phyloP scores from a whole-genome alignment of 2,113 vertebrate species.

The Microcebus jonahi region DNA sequence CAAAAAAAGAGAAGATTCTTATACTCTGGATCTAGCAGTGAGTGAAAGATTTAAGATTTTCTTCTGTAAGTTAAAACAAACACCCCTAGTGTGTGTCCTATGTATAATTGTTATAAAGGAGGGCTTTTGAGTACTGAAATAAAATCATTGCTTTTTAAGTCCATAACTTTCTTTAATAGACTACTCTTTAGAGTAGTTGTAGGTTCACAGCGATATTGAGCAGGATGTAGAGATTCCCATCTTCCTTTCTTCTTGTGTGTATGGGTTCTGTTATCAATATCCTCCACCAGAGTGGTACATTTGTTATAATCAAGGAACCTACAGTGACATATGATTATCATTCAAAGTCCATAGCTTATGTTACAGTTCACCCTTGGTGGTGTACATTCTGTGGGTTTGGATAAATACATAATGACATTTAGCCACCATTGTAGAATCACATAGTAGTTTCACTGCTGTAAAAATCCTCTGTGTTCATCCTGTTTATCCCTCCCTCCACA shows the following conservation, averaged over 20 bases:
- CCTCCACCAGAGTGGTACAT: too few relatives aligned
- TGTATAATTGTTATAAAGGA: not conserved
- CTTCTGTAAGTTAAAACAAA: not conserved
- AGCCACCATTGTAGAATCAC: not conserved
- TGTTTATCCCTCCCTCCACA: not conserved
- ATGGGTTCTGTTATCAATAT: not conserved
- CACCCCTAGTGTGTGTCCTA: not conserved
- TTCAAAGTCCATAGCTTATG: not conserved
- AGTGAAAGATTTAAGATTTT: not conserved
- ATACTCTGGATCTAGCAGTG: too few relatives aligned
- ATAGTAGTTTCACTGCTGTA: too few relatives aligned
- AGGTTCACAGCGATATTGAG: not conserved
- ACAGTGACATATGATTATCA: too few relatives aligned
- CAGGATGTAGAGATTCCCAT: not conserved
- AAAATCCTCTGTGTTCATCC: not conserved
- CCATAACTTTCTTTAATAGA: not conserved
- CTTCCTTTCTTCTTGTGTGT: not conserved
- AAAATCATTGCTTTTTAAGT: not conserved
- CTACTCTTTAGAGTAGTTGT: not conserved
- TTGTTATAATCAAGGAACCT: not conserved
- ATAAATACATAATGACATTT: not conserved
- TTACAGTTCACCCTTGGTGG: not conserved
- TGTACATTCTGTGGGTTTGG: not conserved
- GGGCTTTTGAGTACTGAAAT: not conserved
- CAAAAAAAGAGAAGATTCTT: not conserved